phyloP scores from a whole-genome alignment of 1,140 invertebrate genomes.

The Bacillus rossius region DNA sequence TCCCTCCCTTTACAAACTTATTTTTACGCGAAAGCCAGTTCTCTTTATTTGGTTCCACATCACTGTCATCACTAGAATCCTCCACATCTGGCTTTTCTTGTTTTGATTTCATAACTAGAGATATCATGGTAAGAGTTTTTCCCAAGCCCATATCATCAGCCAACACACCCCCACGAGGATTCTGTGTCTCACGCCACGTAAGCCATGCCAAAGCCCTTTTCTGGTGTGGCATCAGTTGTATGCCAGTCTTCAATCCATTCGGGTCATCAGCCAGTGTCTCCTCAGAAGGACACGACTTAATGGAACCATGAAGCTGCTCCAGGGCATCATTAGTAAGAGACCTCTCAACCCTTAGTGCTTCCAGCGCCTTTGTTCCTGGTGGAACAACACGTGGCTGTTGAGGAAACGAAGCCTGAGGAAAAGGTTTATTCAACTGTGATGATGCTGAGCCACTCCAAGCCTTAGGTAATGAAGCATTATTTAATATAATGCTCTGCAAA shows the following conservation, averaged over 20 bases:
- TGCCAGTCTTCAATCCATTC: constrained; percentile 46
- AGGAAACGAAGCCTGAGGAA: not conserved
- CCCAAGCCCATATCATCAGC: constrained; percentile 95
- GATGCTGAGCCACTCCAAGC: not conserved
- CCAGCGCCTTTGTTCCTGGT: constrained; percentile 42
- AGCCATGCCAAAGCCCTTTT: constrained; percentile 83
- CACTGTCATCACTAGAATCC: constrained; percentile 35
- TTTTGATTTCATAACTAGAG: constrained; percentile 55
- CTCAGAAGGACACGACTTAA: constrained; percentile 57
- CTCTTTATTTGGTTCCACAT: constrained; percentile 25
- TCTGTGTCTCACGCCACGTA: constrained; percentile 78
- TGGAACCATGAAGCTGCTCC: constrained; percentile 64
- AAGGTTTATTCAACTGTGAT: not conserved
- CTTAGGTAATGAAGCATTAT: not conserved
- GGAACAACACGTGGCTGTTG: no score
- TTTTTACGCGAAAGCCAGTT: constrained; percentile 36
- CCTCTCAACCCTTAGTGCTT: constrained; percentile 54
- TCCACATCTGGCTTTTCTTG: constrained; percentile 32
- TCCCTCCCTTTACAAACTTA: constrained; percentile 50
- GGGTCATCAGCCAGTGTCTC: constrained; percentile 55
- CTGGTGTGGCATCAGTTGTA: constrained; percentile 81
- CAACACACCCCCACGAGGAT: constrained; percentile 72
- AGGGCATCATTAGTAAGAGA: constrained; percentile 64
- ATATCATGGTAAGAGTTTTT: constrained; percentile 91
- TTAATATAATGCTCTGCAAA: not conserved